phyloP scores from a whole-genome alignment of 2,888 invertebrate species.

The Dryadula phaetusa region DNA sequence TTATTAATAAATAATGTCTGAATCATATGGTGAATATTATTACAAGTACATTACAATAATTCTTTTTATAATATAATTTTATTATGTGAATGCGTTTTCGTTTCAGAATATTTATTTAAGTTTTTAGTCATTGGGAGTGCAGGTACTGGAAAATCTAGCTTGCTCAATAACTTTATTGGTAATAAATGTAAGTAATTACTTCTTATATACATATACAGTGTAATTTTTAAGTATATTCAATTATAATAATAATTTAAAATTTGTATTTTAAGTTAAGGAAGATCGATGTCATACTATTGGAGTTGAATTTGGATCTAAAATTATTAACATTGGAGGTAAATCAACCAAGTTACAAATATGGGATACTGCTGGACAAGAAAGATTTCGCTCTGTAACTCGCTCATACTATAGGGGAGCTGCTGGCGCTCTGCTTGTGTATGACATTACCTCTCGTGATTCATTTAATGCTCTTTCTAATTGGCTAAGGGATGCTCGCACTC shows the following conservation, averaged over 20 bases:
- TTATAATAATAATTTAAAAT: not conserved
- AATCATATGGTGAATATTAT: constrained; percentile 48
- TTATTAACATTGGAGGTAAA: constrained; percentile 92
- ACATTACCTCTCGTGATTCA: constrained; percentile 95
- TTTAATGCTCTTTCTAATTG: constrained; percentile 95
- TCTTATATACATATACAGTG: constrained; percentile 1
- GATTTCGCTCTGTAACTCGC: constrained; percentile 96
- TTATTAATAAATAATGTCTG: constrained; percentile 43
- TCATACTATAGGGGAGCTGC: constrained; percentile 95
- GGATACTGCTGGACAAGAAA: constrained; percentile 98
- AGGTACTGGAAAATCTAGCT: constrained; percentile 92
- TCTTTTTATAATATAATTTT: not conserved
- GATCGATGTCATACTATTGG: constrained; percentile 94
- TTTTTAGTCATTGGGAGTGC: constrained; percentile 94
- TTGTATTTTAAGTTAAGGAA: constrained; percentile 87
- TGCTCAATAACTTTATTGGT: constrained; percentile 93
- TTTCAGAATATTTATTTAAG: constrained; percentile 92
- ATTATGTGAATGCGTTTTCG: constrained; percentile 9
- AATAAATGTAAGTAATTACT: constrained; percentile 89
- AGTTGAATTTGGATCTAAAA: constrained; percentile 94
- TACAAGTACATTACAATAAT: not conserved
- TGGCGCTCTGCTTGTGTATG: constrained; percentile 95
- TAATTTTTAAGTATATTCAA: not conserved
- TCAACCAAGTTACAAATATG: constrained; percentile 92
- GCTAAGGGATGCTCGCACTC: constrained; percentile 91